Evolutionary conservation across 2,888 invertebrate species (phyloP), one percentile per base, ranked within the genome.

Genomic region (Pseudeuparius sepicola): DNA sequence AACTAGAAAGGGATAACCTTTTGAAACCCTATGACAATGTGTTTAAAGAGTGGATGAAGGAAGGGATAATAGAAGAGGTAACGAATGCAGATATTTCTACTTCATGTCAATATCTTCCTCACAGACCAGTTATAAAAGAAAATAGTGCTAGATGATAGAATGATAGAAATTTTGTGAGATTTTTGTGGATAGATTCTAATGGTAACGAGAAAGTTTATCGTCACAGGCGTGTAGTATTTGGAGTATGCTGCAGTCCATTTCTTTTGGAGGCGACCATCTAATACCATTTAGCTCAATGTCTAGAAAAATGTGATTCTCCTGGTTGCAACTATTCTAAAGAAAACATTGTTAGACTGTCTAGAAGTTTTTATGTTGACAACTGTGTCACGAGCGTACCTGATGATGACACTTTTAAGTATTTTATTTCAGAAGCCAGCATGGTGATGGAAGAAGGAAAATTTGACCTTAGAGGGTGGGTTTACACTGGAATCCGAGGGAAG

Each of bases 11-110:
- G 5, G 37, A 47, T 30, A 34, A 40, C 15, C 32, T 50, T 9
- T 43, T 43, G 13, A 33, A 46, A 7, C 35, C 25, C 1, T 55
- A 54, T 37, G 33, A 12, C 12, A 13, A 35, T 11, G 37, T 54
- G n/a, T 49, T 55, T n/a, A 6, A 44, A 4, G 47, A 47, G 23
- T 54, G 52, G 55, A 10, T 45, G 4, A 15, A 36, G 6, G 42
- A 40, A 26, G 40, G 32, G 28, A 30, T 43, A 10, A 20, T 20
- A 20, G 35, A 35, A 17, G 15, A 15, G 3, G 17, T 15, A 14
- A 27, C 13, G n/a, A n/a, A n/a, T n/a, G n/a, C n/a, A n/a, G n/a
- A n/a, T n/a, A n/a, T n/a, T n/a, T n/a, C n/a, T n/a, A n/a, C n/a
- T n/a, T n/a, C n/a, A n/a, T n/a, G n/a, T n/a, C n/a, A n/a, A n/a